Percentiles rank a stretch among this genome's conserved stretches.
phyloP scores from a whole-genome alignment of 2,888 invertebrate species.

The Monopis laevigella region DNA sequence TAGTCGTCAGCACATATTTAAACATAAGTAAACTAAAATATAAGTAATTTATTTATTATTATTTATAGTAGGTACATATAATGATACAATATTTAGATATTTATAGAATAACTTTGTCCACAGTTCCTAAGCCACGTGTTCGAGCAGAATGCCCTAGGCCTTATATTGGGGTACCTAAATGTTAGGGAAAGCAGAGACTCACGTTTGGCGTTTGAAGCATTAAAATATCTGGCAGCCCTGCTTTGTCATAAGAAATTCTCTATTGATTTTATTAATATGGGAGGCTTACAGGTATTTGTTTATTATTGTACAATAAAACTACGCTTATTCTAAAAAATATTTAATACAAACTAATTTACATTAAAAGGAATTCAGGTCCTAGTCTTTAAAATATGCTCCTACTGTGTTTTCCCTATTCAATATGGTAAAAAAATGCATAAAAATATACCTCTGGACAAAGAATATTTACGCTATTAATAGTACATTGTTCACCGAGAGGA shows the following conservation, averaged over 20 bases:
- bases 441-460: too few relatives aligned
- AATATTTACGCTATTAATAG: too few relatives aligned
- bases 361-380: too few relatives aligned
- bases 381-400: too few relatives aligned
- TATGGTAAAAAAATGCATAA: too few relatives aligned
- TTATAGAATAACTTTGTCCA: constrained; percentile 4
- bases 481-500: too few relatives aligned
- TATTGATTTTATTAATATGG: constrained; percentile 90
- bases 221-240: constrained; percentile 93
- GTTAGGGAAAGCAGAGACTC: constrained; percentile 89
- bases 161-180: constrained; percentile 92
- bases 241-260: constrained; percentile 99
- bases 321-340: too few relatives aligned
- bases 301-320: too few relatives aligned
- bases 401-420: too few relatives aligned
- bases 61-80: not conserved
- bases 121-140: constrained; percentile 92
- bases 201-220: constrained; percentile 93
- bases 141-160: constrained; percentile 89
- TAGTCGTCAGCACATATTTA: too few relatives aligned
- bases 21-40: too few relatives aligned
- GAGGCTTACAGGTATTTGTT: constrained; percentile 81
- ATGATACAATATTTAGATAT: not conserved
- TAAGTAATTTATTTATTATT: not conserved
- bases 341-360: too few relatives aligned